Evolutionary conservation across 1,140 invertebrate genomes (phyloP), one percentile per base, ranked within the genome.

Genomic region (Grapholita molesta): DNA sequence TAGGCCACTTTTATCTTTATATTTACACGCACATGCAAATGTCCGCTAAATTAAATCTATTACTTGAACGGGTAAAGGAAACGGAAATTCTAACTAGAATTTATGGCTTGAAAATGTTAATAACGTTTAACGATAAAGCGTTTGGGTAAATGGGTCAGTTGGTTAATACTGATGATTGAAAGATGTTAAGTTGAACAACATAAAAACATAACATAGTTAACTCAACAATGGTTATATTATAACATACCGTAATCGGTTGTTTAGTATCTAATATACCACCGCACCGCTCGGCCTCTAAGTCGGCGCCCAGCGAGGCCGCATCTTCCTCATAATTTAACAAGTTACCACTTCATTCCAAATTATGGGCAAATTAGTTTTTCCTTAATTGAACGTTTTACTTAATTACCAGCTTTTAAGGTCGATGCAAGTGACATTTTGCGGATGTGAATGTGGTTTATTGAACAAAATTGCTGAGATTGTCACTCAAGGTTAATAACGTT

Each of bases 251-350:
- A 68, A n/a, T 32, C 53, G 73, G 72, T 77, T 57, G 66, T 52
- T 74, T 76, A 83, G 52, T 30, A 30, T n/a, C 35, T 79, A 69
- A 71, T 53, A 67, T 42, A 42, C 64, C 24, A n/a, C 25, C 32
- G 70, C 55, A 66, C 68, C 72, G 33, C 71, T 72, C 75, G 78
- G 74, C 83, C 83, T 84, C 77, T 57, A 77, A 71, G 70, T 74
- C 76, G 76, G 48, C 53, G 15, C 64, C 28, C 18, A 2, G 3
- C 78, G 79, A 88, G 85, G 85, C 68, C 79, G 78, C 70, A 73
- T 80, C 81, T 80, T 86, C 79, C 83, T 84, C 74, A n/a, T n/a
- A n/a, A n/a, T 70, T 15, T 65, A 21, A 61, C 55, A n/a, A 15
- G 25, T 61, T 28, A 28, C 23, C 55, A 61, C 32, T 70, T 76